Conservation (phyloP, 23 tunicate species). For the Trididemnum nubilum region DNA sequence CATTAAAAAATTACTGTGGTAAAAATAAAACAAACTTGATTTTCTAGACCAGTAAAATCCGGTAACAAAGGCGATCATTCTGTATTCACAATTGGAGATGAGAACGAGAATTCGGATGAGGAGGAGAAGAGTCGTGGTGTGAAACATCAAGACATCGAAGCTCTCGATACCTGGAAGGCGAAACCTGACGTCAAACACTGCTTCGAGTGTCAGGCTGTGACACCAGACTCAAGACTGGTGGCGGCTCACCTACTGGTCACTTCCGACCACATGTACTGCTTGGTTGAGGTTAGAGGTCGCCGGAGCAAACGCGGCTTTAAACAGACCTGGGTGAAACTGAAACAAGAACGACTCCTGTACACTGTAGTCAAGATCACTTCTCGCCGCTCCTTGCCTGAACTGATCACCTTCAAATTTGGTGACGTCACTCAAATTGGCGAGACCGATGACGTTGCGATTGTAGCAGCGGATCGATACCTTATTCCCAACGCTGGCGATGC, state of each 20-base stretch:
- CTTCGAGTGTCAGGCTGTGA: constrained; percentile 63
- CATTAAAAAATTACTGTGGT: too few relatives aligned
- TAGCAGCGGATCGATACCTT: constrained; percentile 69
- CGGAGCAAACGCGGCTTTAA: constrained; percentile 25
- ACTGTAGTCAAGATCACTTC: constrained; percentile 80
- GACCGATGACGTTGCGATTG: constrained; percentile 25
- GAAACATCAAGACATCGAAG: constrained; percentile 19
- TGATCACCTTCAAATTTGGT: constrained; percentile 86
- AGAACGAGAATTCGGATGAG: constrained; percentile 54
- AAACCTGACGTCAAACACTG: constrained; percentile 48
- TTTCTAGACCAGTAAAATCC: constrained; percentile 4
- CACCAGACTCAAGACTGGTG: constrained; percentile 25
- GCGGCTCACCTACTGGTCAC: constrained; percentile 46
- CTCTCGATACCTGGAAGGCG: constrained; percentile 35
- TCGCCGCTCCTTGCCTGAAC: constrained; percentile 66
- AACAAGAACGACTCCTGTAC: constrained; percentile 43
- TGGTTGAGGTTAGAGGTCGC: constrained; percentile 49
- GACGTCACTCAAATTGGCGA: constrained; percentile 18
- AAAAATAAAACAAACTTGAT: too few relatives aligned
- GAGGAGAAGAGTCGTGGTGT: constrained; percentile 15
- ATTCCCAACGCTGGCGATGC: constrained; percentile 79
- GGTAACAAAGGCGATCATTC: constrained; percentile 24
- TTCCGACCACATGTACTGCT: constrained; percentile 49
- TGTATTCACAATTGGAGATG: constrained; percentile 81
- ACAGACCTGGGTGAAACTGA: constrained; percentile 37